Conservation (phyloP, 2,113 vertebrate genomes). For the Brachyhypopomus occidentalis region DNA sequence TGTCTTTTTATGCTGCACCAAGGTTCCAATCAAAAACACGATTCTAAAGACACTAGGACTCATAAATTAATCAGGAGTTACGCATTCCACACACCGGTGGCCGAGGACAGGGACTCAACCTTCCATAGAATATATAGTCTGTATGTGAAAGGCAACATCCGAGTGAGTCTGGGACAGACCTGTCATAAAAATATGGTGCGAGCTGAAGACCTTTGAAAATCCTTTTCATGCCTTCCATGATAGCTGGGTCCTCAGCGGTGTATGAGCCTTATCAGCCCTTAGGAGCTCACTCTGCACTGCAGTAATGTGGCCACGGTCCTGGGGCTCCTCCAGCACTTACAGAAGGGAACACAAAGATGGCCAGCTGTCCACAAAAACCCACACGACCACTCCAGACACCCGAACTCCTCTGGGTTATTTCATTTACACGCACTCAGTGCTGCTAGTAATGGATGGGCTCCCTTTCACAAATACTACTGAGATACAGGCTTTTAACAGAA, state of each 20-base stretch:
- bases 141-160: background rate
- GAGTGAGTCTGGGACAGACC: too few relatives aligned
- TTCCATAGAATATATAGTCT: background rate
- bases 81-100: background rate
- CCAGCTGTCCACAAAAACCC: constrained; percentile 20
- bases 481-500: constrained; percentile 31
- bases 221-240: constrained; percentile 2
- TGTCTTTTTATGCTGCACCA: background rate
- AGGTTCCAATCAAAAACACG: background rate
- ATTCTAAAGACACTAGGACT: background rate
- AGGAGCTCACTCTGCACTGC: constrained; percentile 6
- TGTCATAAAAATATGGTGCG: background rate
- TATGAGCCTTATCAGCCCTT: constrained; percentile 8
- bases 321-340: constrained; percentile 11
- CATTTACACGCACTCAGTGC: constrained; percentile 25
- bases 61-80: background rate
- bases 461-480: constrained; percentile 19
- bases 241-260: background rate
- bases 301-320: background rate
- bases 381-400: background rate
- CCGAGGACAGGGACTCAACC: background rate
- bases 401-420: background rate
- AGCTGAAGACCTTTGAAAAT: background rate
- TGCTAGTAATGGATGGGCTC: constrained; percentile 10
- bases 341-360: constrained; percentile 31